Evolutionary conservation across 2,113 vertebrate species (phyloP).

Genomic region (Astatoreochromis straeleni): DNA sequence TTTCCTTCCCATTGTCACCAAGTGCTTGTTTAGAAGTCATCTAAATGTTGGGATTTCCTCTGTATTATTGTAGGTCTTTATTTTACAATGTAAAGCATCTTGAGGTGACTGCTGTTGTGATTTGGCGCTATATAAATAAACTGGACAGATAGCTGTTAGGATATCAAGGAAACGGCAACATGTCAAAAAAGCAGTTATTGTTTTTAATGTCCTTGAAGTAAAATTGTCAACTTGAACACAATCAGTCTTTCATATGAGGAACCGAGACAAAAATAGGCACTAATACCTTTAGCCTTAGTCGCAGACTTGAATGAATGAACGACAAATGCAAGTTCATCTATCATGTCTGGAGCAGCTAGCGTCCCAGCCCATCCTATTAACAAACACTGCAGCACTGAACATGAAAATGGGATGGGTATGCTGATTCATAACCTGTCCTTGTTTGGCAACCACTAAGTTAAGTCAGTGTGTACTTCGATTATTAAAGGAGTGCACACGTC

Average conservation of each 20-base stretch:
- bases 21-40: not conserved
- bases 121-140: not conserved
- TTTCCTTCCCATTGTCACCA: not conserved
- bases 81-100: not conserved
- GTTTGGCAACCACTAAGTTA: not conserved
- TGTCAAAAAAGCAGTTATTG: not conserved
- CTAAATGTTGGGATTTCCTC: not conserved
- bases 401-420: not conserved
- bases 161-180: not conserved
- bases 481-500: not conserved
- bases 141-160: not conserved
- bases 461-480: not conserved
- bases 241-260: not conserved
- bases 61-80: not conserved
- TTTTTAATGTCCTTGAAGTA: not conserved
- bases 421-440: slow-evolving; percentile 2
- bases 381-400: not conserved
- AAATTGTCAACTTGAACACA: not conserved
- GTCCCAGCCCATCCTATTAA: not conserved
- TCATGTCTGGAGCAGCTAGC: not conserved
- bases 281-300: not conserved
- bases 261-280: not conserved
- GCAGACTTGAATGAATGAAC: not conserved
- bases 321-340: slow-evolving; percentile 2
- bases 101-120: not conserved